Conservation (phyloP, 2,113 vertebrate genomes). For the Chloebia gouldiae region DNA sequence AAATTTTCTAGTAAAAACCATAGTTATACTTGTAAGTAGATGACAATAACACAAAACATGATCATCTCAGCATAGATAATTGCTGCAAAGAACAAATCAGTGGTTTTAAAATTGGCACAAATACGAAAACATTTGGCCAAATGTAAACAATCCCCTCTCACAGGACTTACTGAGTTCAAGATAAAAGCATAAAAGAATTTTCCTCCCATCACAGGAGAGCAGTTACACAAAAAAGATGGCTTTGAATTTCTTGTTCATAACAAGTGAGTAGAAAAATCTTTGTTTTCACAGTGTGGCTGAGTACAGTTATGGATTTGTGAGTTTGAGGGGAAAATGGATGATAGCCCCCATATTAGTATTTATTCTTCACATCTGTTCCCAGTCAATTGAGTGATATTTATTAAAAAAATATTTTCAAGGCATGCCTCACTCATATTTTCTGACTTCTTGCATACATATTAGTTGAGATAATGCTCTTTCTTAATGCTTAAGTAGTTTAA, state of each 20-base stretch:
- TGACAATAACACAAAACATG: background rate
- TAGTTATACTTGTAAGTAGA: background rate
- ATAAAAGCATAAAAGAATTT: background rate
- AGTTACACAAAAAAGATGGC: background rate
- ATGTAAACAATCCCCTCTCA: background rate
- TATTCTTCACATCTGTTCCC: background rate
- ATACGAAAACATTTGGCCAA: conserved; percentile 13
- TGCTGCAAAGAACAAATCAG: background rate
- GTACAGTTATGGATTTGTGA: background rate
- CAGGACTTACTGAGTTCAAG: background rate
- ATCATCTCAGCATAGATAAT: background rate
- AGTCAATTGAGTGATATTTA: background rate
- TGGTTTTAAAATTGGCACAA: conserved; percentile 7
- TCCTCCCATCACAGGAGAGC: background rate
- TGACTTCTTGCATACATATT: background rate
- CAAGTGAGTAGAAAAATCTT: background rate
- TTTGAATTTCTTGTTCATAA: background rate
- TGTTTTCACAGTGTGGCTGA: background rate
- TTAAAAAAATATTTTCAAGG: background rate
- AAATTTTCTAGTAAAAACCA: background rate
- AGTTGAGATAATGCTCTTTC: background rate
- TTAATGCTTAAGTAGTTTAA: background rate
- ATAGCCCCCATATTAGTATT: background rate
- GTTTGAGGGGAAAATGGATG: background rate
- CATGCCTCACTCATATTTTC: background rate